phyloP scores from a whole-genome alignment of 2,797 vertebrate genomes.

The Hydrolagus colliei region DNA sequence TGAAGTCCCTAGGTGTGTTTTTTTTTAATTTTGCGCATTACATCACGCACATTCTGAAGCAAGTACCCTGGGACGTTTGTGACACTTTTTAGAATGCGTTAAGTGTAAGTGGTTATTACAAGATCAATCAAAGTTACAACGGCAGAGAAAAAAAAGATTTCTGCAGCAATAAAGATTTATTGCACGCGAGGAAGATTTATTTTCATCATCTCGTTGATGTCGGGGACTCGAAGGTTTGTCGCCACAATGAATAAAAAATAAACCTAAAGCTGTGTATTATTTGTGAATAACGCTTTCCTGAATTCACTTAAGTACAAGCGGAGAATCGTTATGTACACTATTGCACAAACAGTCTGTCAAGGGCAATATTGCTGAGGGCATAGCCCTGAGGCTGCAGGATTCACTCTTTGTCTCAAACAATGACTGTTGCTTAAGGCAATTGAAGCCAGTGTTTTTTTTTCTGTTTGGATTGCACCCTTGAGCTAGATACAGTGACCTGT shows the following conservation, averaged over 20 bases:
- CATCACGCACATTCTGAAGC: conserved; percentile 68
- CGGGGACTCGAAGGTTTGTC: conserved; percentile 16
- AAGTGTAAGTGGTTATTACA: conserved; percentile 82
- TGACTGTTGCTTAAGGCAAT: conserved; percentile 26
- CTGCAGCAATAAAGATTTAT: conserved; percentile 54
- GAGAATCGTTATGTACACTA: conserved; percentile 15
- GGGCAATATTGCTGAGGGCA: conserved; percentile 24
- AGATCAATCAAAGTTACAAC: conserved; percentile 66
- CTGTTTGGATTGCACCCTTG: conserved; percentile 24
- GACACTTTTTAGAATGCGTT: conserved; percentile 80
- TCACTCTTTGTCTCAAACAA: conserved; percentile 22
- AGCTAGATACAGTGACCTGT: conserved; percentile 1
- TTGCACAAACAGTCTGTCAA: conserved; percentile 28
- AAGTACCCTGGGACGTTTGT: conserved; percentile 86
- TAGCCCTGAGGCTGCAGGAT: conserved; percentile 20
- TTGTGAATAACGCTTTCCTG: conserved; percentile 2
- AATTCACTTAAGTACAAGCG: conserved; percentile 17
- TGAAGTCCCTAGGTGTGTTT: conserved; percentile 70
- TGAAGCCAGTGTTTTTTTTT: conserved; percentile 18
- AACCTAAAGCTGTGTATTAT: conserved; percentile 16
- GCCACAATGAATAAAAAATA: conserved; percentile 19
- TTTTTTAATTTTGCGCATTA: conserved; percentile 91
- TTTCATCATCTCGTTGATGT: conserved; percentile 17
- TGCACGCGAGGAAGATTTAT: conserved; percentile 22
- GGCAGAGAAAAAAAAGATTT: conserved; percentile 52